Conservation (phyloP, 2,888 invertebrate species). For the Alcis repandata region DNA sequence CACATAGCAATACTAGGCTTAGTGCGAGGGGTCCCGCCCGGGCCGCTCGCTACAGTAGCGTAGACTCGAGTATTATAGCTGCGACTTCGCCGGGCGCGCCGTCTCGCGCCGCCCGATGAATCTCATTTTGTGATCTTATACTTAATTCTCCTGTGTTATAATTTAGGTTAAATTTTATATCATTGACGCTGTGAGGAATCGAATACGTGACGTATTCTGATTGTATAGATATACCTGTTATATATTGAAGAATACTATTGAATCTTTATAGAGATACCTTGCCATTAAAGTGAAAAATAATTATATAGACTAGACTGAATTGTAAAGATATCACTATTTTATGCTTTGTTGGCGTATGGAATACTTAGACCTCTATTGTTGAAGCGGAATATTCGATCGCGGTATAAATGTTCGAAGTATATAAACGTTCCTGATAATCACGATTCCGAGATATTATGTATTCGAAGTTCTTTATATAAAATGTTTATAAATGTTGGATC, state of each 20-base stretch:
- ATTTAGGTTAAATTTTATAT: slow-evolving; percentile 87
- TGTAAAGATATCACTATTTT: slow-evolving; percentile 87
- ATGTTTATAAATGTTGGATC: slow-evolving; percentile 68
- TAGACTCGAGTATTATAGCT: slow-evolving; percentile 83
- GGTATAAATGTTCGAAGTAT: slow-evolving; percentile 67
- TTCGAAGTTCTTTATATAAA: slow-evolving; percentile 75
- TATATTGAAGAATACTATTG: slow-evolving; percentile 84
- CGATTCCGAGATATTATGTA: slow-evolving; percentile 71
- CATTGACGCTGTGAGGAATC: slow-evolving; percentile 86
- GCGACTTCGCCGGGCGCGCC: slow-evolving; percentile 82
- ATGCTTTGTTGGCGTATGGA: slow-evolving; percentile 85
- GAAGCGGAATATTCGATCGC: slow-evolving; percentile 74
- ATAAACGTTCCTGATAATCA: slow-evolving; percentile 76
- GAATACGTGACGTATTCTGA: slow-evolving; percentile 81
- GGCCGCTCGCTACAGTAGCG: slow-evolving; percentile 82
- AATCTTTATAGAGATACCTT: slow-evolving; percentile 86
- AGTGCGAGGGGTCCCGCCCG: slow-evolving; percentile 73
- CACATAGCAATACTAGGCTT: slow-evolving; percentile 85
- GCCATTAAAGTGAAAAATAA: slow-evolving; percentile 83
- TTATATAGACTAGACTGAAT: slow-evolving; percentile 87
- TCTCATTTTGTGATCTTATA: slow-evolving; percentile 87
- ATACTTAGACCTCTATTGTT: slow-evolving; percentile 77
- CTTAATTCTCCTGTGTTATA: slow-evolving; percentile 87
- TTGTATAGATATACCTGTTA: slow-evolving; percentile 85
- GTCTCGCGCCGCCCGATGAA: slow-evolving; percentile 80